Conservation (phyloP, 2,888 invertebrate genomes). For the Notodromas monacha region DNA sequence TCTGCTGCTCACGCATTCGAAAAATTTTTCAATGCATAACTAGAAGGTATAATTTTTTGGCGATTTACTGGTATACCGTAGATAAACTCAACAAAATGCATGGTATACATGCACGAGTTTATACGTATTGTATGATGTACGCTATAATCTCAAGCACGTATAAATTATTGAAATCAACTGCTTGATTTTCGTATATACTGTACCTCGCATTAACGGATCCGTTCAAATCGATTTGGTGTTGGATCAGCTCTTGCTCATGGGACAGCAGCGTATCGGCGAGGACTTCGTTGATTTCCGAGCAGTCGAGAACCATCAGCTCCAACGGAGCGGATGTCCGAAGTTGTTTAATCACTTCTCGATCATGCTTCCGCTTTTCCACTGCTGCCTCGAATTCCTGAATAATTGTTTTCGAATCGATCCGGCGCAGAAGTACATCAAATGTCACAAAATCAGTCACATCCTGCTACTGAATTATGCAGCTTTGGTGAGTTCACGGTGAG, state of each 20-base stretch:
- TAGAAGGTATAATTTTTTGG: too few relatives aligned
- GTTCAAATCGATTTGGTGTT: slow-evolving; percentile 1
- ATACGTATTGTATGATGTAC: too few relatives aligned
- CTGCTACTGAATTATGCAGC: too few relatives aligned
- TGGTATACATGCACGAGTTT: too few relatives aligned
- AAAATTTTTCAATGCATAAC: too few relatives aligned
- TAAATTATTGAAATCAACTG: slow-evolving; percentile 4
- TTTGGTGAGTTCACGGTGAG: too few relatives aligned
- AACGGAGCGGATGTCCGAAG: slow-evolving; percentile 2
- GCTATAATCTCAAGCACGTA: slow-evolving; percentile 13
- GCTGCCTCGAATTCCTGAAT: neutral
- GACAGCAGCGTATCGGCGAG: slow-evolving; percentile 5
- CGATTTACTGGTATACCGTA: too few relatives aligned
- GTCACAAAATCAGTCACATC: too few relatives aligned
- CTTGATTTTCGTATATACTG: slow-evolving; percentile 24
- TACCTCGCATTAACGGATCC: slow-evolving; percentile 1
- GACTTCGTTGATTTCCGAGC: slow-evolving; percentile 6
- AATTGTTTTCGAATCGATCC: too few relatives aligned
- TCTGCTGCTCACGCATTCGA: too few relatives aligned
- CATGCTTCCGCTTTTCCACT: neutral
- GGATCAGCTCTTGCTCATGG: slow-evolving; percentile 2
- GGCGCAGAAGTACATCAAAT: too few relatives aligned
- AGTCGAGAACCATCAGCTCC: slow-evolving; percentile 7
- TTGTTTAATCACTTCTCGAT: neutral
- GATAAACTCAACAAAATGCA: too few relatives aligned